Base-by-base conservation (phyloP, 2,888 invertebrate species). In the Megastigmus dorsalis region DNA sequence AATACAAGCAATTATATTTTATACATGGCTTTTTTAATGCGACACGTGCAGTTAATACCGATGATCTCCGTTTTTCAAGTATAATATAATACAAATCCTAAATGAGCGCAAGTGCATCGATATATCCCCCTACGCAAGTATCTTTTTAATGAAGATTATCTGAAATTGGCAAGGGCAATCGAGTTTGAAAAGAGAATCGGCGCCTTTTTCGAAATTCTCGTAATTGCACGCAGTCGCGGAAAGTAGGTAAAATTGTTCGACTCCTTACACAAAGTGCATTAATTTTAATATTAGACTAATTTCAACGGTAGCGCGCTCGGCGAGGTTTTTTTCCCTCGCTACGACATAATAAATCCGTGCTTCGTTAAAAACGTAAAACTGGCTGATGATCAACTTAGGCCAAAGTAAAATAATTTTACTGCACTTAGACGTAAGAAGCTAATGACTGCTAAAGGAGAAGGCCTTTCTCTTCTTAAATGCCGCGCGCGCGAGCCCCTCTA, bases 231-330 rank as follows among this genome's bases (percentile, higher is more conserved):
- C n/a, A n/a, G n/a, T n/a, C n/a, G n/a, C 30, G 28, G 0, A 28
- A 5, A 60, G 48, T 41, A 52, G 20, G 36, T 71, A 1, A 71
- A n/a, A 63, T 55, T 50, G 48, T 69, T 54, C 33, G 41, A 65
- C 26, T 43, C 52, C 54, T 62, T 50, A 26, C 26, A 26, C 0
- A n/a, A 10, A 65, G 74, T 74, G 18, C 69, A 59, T 74, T 74
- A 74, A 69, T 69, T 69, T 74, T 74, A 74, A 69, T 74, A 41
- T 69, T 45, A 28, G n/a, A n/a, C 68, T 65, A 69, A 69, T 65
- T 69, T 74, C 36, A 74, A 65, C 59, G 41, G 57, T 74, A 60
- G 68, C 63, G 20, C 41, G 60, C n/a, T n/a, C n/a, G n/a, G n/a
- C n/a, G n/a, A n/a, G n/a, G n/a, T n/a, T n/a, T n/a, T n/a, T 50